Evolutionary conservation across 2,113 vertebrate genomes (phyloP), one percentile per base, ranked within the genome.

Genomic region (Cariama cristata): DNA sequence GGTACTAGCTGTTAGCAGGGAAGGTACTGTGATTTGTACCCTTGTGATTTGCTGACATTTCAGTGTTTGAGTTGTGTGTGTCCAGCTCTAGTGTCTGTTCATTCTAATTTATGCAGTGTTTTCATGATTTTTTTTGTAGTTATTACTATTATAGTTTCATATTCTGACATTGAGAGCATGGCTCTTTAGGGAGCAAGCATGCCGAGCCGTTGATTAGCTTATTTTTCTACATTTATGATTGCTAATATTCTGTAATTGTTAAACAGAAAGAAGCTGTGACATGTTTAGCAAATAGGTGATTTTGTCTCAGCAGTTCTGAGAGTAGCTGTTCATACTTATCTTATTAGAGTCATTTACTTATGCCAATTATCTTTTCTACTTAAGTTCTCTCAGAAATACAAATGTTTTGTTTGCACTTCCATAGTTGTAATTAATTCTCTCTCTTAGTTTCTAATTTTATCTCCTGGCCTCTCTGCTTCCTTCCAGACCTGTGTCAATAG

Each of bases 381-480:
- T 77, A 92, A 94, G 44, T 64, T 68, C 47, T 93, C 44, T 63
- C 77, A 96, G 68, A 94, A 84, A 86, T 88, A 77, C 53, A 69
- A 80, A 42, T 38, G 55, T 93, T 75, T 88, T 91, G 88, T 97
- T 95, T 79, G 12, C 7, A 42, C 97, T 96, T 96, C 79, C 79
- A 80, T 90, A 96, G 94, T 73, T 90, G 45, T 53, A 93, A 92
- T 97, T 88, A 94, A 95, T 81, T 97, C 55, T 92, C 26, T 82
- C 23, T 82, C 42, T 89, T 76, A 33, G 28, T 35, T 88, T 80
- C 88, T 90, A 49, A 92, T 85, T 85, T 67, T 88, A 18, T 60
- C 47, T 45, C 63, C 84, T 93, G 73, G 82, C 67, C 56, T 92
- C 23, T 91, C 24, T 53, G 12, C 47, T 63, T 80, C 59, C 88